Evolutionary conservation across 1,140 invertebrate species (phyloP), one percentile per base, ranked within the genome.

Genomic region (Rhynchophorus ferrugineus): DNA sequence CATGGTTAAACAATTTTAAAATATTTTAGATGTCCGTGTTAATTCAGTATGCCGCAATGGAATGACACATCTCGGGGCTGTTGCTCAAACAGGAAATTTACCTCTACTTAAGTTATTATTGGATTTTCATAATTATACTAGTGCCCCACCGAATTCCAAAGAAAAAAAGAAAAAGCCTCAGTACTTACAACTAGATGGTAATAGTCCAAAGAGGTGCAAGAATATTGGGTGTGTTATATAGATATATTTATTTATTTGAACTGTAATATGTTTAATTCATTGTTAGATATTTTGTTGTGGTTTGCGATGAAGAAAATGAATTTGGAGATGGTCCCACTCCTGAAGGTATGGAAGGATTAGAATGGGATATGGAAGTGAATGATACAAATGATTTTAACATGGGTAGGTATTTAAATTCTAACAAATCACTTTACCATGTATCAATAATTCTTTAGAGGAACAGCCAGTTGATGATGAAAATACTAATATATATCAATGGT

Each of bases 331-430:
- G 75, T 11, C 66, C 63, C 13, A 79, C 78, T 24, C 78, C 78
- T 5, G 78, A 79, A 48, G 78, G 75, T 11, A 79, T 79, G 78
- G 77, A 79, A 43, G 72, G 69, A 16, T 61, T 79, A 1, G 75
- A 79, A 58, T 79, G 78, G 78, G 77, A 78, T 43, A 69, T 73
- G 49, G 78, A 79, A 62, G 69, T 78, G 11, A 68, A 71, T 24
- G 65, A 65, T 16, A 49, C 50, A 29, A 44, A 45, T 21, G 57
- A 58, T 54, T 59, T 50, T 52, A 58, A 54, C 34, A 39, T 55
- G 24, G 52, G 54, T 57, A 57, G 22, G 22, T 50, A 13, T 33
- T 11, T 9, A 16, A 11, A 29, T 38, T 19, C 8, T 7, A 13
- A 17, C 8, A 36, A 47, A 47, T 19, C 11, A 18, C 22, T 18